phyloP scores from a whole-genome alignment of 2,797 vertebrate species.

The Clamator glandarius region DNA sequence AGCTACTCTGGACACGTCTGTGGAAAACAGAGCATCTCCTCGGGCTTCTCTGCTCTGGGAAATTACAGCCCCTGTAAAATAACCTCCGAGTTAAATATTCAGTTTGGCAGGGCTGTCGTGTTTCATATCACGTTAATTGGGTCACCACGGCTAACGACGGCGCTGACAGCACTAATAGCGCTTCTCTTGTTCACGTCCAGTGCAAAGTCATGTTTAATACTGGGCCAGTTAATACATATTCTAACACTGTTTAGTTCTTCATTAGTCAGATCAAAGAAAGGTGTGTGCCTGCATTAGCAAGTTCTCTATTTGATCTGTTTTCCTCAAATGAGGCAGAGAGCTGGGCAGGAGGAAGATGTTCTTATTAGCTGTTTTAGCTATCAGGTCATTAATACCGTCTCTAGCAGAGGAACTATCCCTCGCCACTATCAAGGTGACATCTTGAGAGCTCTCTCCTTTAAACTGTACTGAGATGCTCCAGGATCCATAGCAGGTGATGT shows the following conservation, averaged over 20 bases:
- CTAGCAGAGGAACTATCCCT: neutral
- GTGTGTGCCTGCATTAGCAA: neutral
- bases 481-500: neutral
- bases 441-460: neutral
- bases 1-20: neutral
- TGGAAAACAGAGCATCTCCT: neutral
- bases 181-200: neutral
- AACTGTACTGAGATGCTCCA: neutral
- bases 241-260: neutral
- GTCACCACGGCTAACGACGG: neutral
- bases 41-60: neutral
- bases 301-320: neutral
- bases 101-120: neutral
- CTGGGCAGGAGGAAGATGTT: neutral
- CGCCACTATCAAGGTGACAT: neutral
- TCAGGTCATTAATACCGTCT: neutral
- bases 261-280: conserved; percentile 33
- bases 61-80: neutral
- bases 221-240: neutral
- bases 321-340: neutral
- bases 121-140: neutral
- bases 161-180: neutral
- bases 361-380: neutral
- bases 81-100: neutral
- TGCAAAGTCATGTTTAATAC: neutral